phyloP scores from a whole-genome alignment of 2,797 vertebrate genomes.

The Philypnodon macrostomus region DNA sequence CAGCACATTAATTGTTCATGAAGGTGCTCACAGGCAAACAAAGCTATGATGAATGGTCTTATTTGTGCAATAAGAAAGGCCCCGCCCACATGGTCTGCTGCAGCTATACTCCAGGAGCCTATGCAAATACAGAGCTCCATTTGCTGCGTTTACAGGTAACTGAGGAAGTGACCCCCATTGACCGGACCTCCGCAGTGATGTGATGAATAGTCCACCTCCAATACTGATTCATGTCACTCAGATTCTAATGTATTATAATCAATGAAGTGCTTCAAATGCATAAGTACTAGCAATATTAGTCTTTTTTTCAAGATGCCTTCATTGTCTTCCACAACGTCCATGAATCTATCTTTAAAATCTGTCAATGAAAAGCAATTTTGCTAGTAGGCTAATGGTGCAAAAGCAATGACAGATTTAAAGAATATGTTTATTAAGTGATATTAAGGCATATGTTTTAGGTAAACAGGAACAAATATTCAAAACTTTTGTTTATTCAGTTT shows the following conservation, averaged over 20 bases:
- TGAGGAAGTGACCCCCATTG: conserved; percentile 56
- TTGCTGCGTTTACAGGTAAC: conserved; percentile 69
- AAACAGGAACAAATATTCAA: too few relatives aligned
- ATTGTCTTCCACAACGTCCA: too few relatives aligned
- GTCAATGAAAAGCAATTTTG: too few relatives aligned
- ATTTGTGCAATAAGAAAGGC: conserved; percentile 65
- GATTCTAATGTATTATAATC: conserved; percentile 32
- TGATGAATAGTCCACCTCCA: conserved; percentile 57
- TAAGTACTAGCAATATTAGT: conserved; percentile 23
- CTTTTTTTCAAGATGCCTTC: conserved; percentile 11
- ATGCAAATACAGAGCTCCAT: conserved; percentile 67
- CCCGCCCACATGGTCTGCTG: conserved; percentile 56
- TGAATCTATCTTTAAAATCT: too few relatives aligned
- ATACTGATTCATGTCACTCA: conserved; percentile 30
- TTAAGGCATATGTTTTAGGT: too few relatives aligned
- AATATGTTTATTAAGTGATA: too few relatives aligned
- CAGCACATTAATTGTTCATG: conserved; percentile 72
- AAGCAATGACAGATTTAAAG: too few relatives aligned
- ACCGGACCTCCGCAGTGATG: conserved; percentile 28
- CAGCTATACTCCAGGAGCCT: conserved; percentile 44
- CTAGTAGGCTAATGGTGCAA: too few relatives aligned
- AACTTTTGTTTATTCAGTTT: too few relatives aligned
- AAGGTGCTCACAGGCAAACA: conserved; percentile 66
- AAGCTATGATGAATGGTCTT: conserved; percentile 74
- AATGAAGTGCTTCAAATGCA: conserved; percentile 28